phyloP scores from a whole-genome alignment of 2,113 vertebrate genomes.

The Oplegnathus fasciatus region DNA sequence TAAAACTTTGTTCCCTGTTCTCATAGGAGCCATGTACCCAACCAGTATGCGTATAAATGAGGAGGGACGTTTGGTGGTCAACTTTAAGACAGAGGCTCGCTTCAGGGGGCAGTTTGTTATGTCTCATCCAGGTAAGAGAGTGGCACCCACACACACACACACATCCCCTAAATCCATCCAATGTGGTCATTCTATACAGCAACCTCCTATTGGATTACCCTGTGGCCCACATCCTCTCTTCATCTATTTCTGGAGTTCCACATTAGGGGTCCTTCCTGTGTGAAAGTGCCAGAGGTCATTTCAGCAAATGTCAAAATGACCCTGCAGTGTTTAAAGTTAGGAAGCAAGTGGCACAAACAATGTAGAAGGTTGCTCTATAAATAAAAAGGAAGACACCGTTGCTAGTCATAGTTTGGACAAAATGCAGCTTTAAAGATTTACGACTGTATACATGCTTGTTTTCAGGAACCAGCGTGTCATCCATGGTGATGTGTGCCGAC shows the following conservation, averaged over 20 bases:
- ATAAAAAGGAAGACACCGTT: constrained; percentile 27
- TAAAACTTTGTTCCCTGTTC: constrained; percentile 25
- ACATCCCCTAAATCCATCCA: constrained; percentile 19
- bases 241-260: constrained; percentile 76
- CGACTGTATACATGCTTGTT: constrained; percentile 22
- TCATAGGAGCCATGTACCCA: constrained; percentile 85
- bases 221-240: constrained; percentile 55
- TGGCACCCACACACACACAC: not conserved
- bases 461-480: constrained; percentile 82
- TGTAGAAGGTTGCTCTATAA: constrained; percentile 50
- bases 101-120: constrained; percentile 87
- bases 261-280: constrained; percentile 67
- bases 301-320: constrained; percentile 74
- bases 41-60: constrained; percentile 86
- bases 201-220: constrained; percentile 61
- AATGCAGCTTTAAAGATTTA: constrained; percentile 27
- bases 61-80: constrained; percentile 84
- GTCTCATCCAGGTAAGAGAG: constrained; percentile 84
- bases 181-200: constrained; percentile 48
- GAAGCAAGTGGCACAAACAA: constrained; percentile 45
- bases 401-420: constrained; percentile 25
- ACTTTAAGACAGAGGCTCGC: constrained; percentile 84
- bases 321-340: constrained; percentile 51
- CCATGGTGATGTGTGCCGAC: constrained; percentile 86
- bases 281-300: constrained; percentile 69